Base-by-base conservation (phyloP, 2,113 vertebrate species). In the Phocoena phocoena region DNA sequence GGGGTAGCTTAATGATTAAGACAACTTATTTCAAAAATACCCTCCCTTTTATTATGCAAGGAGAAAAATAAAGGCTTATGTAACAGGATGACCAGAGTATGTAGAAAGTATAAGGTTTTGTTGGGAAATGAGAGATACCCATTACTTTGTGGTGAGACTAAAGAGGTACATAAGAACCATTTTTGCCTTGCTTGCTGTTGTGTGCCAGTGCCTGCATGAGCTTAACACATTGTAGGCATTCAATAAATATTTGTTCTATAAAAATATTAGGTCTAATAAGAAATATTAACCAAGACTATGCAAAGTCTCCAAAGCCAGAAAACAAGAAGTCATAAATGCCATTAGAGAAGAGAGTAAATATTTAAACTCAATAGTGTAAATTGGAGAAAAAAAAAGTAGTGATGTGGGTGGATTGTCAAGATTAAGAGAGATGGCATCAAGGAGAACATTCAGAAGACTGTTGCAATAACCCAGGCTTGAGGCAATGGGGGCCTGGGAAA, bases 321-420 rank as follows among this genome's bases (percentile, higher is more conserved):
- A 88, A 79, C 3, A 26, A 68, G n/a, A 94, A 79, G 31, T 41
- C 79, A 8, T 44, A 44, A 74, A 84, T 20, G 20, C 47, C n/a
- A 62, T 26, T 73, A 71, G 58, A 77, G 5, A 77, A 74, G 2
- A 82, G 18, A 31, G 3, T 47, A 73, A 65, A 53, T 62, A 70
- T 86, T 94, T 92, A 92, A 94, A 86, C 17, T 7, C 21, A 50
- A 7, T n/a, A 70, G 47, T 90, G 47, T 90, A 91, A 93, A 67
- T 7, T 82, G 4, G 81, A 44, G 38, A 0, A 23, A 60, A 44
- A 41, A 90, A 55, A 15, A 44, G 5, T 11, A 28, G 12, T 1
- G 6, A 53, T 55, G 0, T 6, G 21, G 1, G 0, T 47, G 2
- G 58, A 8, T 18, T 38, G 31, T 41, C 17, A 92, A 55, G 26